Base-by-base conservation (phyloP, 2,113 vertebrate species). In the Setophaga kirtlandii region DNA sequence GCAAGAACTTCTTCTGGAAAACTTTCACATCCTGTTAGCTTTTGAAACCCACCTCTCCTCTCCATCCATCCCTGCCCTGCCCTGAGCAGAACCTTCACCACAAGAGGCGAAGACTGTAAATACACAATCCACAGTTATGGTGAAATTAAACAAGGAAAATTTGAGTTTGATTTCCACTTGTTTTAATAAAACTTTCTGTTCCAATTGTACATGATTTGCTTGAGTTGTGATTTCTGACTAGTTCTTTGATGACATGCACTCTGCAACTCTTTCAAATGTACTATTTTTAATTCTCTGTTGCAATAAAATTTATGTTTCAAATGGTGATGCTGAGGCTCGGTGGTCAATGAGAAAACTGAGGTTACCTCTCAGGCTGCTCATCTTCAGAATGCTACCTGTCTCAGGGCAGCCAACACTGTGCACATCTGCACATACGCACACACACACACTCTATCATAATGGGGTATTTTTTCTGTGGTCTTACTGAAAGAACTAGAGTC, bases 1-100 rank as follows among this genome's bases (percentile, higher is more conserved):
- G 99, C 98, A 99, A 99, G 98, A 99, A 99, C 97, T 99, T 99
- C 99, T 99, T 99, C 98, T 99, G 99, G 99, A 99, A 99, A 98
- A 99, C 99, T 11, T 99, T 99, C 98, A 99, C 99, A 50, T 99
- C 99, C 94, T 99, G 99, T 97, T 99, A 99, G 98, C 98, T 96
- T 74, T 91, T 58, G 64, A 94, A 87, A 91, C 67, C 74, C 50
- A 73, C 62, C 44, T 74, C 53, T 79, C 42, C 83, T 92, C 73
- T 81, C 83, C 83, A 95, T 56, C 82, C 81, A 83, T 70, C 62
- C 88, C 56, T 62, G 87, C 60, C 93, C 55, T 7, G 11, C 64
- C 90, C 87, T 30, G 67, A 97, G 87, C 90, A 97, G 97, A 84
- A 95, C 84, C 97, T 96, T 97, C 96, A 94, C 91, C 94, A 95